Conservation (phyloP, 2,797 vertebrate species). For the Melopsittacus undulatus region DNA sequence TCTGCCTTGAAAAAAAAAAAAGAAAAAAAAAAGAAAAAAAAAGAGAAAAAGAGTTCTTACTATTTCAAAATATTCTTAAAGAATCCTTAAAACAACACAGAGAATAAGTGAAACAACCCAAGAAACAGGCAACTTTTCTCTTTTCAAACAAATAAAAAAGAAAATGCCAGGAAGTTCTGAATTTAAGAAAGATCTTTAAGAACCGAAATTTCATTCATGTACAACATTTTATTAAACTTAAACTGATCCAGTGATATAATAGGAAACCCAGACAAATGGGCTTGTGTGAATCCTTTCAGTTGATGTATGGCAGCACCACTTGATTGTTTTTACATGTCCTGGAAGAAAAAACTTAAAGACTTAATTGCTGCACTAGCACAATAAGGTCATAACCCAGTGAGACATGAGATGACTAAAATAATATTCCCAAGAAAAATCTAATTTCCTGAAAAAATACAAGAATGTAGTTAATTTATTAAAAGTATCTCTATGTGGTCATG, state of each 20-base stretch:
- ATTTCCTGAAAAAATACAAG: slow-evolving; percentile 41
- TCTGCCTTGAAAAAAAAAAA: background rate
- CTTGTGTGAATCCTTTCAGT: background rate
- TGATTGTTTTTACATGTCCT: slow-evolving; percentile 20
- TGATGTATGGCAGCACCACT: background rate
- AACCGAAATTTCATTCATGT: background rate
- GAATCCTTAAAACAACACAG: background rate
- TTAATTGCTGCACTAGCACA: background rate
- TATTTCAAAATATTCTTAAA: background rate
- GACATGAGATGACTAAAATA: background rate
- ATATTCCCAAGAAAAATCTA: slow-evolving; percentile 39
- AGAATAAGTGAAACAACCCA: background rate
- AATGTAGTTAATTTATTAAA: background rate
- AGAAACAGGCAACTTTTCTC: background rate
- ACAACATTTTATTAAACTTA: background rate
- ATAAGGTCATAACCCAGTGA: slow-evolving; percentile 9
- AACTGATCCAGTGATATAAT: background rate
- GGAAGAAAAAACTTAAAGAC: slow-evolving; percentile 19
- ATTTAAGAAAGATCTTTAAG: background rate
- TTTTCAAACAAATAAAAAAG: background rate
- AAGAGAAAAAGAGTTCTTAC: background rate
- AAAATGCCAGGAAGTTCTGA: background rate
- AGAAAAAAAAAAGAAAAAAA: background rate
- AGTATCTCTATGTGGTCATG: background rate
- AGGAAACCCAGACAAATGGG: background rate